A percentile compares a stretch with the other conserved stretches of the same genome.
These are phyloP conservation scores for Artemisiospiza belli DNA, from an alignment of 2,113 vertebrate genomes.

Conservation along the genomic window DNA sequence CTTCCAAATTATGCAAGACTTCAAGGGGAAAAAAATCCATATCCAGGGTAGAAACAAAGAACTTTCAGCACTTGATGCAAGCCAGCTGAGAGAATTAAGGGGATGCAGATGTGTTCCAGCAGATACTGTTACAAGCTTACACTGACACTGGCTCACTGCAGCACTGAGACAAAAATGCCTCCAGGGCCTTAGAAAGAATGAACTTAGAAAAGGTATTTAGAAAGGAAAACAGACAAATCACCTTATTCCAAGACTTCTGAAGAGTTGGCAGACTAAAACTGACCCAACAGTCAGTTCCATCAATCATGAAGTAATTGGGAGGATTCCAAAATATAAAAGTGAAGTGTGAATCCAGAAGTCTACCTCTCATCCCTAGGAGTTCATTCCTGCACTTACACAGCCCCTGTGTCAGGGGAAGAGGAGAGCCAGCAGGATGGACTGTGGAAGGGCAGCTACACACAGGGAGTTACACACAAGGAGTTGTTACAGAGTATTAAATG, in stretches of 20 bases:
- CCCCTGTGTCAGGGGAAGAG: not conserved
- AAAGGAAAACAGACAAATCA: not conserved
- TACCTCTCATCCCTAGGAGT: not conserved
- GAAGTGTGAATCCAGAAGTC: not conserved
- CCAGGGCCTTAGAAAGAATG: not conserved
- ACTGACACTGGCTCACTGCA: not conserved
- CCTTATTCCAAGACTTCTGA: not conserved
- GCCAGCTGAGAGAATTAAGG: not conserved
- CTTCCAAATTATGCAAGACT: not conserved
- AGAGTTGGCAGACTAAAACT: not conserved
- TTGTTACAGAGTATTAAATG: accelerated
- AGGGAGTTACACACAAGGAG: not conserved
- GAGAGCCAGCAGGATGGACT: not conserved
- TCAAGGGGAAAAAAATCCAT: not conserved
- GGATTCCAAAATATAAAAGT: not conserved
- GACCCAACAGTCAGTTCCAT: not conserved
- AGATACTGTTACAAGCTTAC: not conserved
- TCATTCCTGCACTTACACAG: not conserved
- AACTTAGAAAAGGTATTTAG: not conserved
- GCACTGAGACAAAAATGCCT: not conserved
- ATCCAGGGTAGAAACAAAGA: not conserved
- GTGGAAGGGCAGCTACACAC: not conserved
- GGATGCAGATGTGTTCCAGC: not conserved
- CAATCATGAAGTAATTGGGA: not conserved
- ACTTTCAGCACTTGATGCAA: not conserved